Conservation (phyloP, 2,113 vertebrate genomes). For the Sylvilagus bachmani region DNA sequence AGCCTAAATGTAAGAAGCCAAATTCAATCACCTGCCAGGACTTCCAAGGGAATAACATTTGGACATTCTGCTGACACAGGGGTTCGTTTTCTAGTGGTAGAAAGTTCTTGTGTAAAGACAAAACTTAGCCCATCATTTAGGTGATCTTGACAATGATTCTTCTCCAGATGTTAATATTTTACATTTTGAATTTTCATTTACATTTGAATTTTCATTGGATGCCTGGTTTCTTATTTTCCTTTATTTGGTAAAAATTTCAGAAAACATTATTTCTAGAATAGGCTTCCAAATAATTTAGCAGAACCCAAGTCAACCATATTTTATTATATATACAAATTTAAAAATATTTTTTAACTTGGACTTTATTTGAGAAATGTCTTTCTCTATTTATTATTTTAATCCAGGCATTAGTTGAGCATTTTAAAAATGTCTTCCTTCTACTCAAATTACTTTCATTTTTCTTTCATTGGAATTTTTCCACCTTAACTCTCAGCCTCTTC, state of each 20-base stretch:
- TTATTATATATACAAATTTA: neutral
- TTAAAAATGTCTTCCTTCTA: slow-evolving; percentile 9
- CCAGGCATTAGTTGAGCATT: neutral
- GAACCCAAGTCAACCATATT: neutral
- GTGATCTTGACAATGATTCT: neutral
- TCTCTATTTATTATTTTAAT: neutral
- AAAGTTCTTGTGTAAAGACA: neutral
- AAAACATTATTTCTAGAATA: neutral
- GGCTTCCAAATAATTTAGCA: neutral
- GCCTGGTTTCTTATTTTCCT: neutral
- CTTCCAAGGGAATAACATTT: neutral
- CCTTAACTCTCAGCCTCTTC: neutral
- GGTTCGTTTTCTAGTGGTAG: neutral
- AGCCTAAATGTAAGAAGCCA: neutral
- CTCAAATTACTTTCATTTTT: neutral
- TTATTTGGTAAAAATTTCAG: neutral
- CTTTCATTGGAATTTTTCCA: neutral
- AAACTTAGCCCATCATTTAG: neutral
- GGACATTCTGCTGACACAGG: neutral
- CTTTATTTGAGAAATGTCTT: neutral
- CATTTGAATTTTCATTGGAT: neutral
- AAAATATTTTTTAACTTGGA: neutral
- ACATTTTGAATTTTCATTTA: neutral
- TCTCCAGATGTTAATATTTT: neutral
- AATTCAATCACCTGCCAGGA: neutral